Base-by-base conservation (phyloP, 1,140 invertebrate genomes). In the Diplogasteroides magnus region DNA sequence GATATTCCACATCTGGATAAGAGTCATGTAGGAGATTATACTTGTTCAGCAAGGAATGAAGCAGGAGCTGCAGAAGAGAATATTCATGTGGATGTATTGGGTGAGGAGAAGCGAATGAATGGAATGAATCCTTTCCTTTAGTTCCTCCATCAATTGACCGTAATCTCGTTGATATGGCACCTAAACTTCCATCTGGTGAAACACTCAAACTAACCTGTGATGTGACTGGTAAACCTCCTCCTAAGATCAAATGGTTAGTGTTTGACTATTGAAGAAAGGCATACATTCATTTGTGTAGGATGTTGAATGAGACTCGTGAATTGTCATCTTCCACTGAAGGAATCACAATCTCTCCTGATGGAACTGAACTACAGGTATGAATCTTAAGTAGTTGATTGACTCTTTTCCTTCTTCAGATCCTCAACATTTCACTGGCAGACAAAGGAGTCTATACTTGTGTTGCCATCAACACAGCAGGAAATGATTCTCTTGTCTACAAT, bases 81-180 rank as follows among this genome's bases (percentile, higher is more conserved):
- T 23, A 74, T 81, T 28, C 61, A 48, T 15, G 77, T 81, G 25
- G 79, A 81, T 48, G 78, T 81, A 60, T 48, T 82, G 27, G 70
- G 76, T 67, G 6, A 19, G 25, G 1, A 48, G 32, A 1, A n/a
- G 6, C n/a, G 31, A 25, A 1, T 15, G 61, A 28, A 15, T 73
- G 1, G n/a, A n/a, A n/a, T n/a, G n/a, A n/a, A n/a, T n/a, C n/a
- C n/a, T n/a, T n/a, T n/a, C n/a, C 66, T 78, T 64, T 64, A 78
- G 79, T 81, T 13, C 79, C 79, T 23, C 80, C 79, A n/a, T 55
- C 68, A 25, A 81, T 81, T 57, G 65, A 78, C 55, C 67, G 76
- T 27, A 76, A 81, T 56, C 62, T 60, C 29, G 68, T 79, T 14
- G 77, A 82, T 15, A 61, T 78, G 71, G 77, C 76, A 48, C 77